Percentiles rank a stretch among this genome's conserved stretches.
These are phyloP conservation scores for Cantharis nigra DNA, from an alignment of 2,888 invertebrate species.

Conservation along the genomic window DNA sequence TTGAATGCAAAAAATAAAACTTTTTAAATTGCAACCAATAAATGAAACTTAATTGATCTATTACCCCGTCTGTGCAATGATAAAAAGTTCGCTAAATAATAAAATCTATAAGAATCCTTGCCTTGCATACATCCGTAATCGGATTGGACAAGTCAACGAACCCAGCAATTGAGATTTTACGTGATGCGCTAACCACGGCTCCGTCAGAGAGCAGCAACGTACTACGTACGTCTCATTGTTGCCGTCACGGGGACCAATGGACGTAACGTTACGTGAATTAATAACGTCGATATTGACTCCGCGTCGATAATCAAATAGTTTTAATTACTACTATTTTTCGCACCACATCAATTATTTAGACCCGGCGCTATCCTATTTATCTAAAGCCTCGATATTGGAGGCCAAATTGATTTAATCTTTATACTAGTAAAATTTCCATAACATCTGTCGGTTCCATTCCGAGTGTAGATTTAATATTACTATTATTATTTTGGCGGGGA, in stretches of 20 bases:
- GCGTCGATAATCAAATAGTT: neutral
- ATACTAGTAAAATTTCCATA: too few species aligned
- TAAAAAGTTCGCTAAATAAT: neutral
- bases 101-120: neutral
- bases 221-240: neutral
- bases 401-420: neutral
- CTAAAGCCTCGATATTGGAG: neutral
- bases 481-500: too few species aligned
- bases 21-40: neutral
- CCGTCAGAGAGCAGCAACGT: neutral
- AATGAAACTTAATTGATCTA: neutral
- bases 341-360: neutral
- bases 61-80: neutral
- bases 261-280: neutral
- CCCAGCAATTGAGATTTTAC: neutral
- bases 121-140: neutral
- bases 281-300: neutral
- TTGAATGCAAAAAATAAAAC: neutral
- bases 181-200: neutral
- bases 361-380: neutral
- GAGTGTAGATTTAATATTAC: too few species aligned
- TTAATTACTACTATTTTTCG: neutral
- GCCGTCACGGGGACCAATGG: neutral
- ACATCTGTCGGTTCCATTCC: too few species aligned
- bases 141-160: neutral